phyloP scores from a whole-genome alignment of 2,113 vertebrate genomes.

The Kryptolebias marmoratus region DNA sequence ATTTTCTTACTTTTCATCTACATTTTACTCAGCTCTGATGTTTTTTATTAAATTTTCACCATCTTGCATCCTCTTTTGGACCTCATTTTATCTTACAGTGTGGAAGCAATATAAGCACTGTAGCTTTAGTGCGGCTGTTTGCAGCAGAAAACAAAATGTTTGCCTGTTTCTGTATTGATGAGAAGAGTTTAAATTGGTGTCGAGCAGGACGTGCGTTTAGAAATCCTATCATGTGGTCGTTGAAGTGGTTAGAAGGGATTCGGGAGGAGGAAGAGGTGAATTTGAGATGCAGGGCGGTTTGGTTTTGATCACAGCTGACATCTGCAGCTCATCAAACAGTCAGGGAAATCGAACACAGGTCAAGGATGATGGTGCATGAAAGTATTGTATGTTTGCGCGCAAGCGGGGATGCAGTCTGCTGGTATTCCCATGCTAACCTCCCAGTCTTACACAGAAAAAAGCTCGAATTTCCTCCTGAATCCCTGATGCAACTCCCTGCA shows the following conservation, averaged over 20 bases:
- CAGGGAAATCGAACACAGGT: slow-evolving; percentile 39
- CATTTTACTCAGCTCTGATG: too few species aligned
- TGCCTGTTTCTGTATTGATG: slow-evolving; percentile 11
- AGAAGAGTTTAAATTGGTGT: slow-evolving; percentile 9
- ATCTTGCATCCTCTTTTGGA: neutral
- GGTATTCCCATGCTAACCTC: slow-evolving; percentile 43
- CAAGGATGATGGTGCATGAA: slow-evolving; percentile 40
- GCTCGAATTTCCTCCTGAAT: slow-evolving; percentile 32
- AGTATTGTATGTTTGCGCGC: slow-evolving; percentile 18
- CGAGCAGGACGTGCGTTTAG: neutral
- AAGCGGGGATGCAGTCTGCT: slow-evolving; percentile 36
- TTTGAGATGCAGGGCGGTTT: neutral
- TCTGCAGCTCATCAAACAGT: slow-evolving; percentile 53
- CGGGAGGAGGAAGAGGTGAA: neutral
- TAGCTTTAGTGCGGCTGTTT: slow-evolving; percentile 3
- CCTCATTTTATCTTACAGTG: neutral
- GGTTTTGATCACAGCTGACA: slow-evolving; percentile 48
- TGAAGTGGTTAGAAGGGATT: slow-evolving; percentile 26
- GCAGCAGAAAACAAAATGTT: neutral
- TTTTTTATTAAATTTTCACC: neutral
- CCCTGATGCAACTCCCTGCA: slow-evolving; percentile 11
- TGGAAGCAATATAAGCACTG: neutral
- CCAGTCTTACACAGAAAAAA: slow-evolving; percentile 16
- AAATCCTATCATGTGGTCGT: neutral
- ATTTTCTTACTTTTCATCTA: too few species aligned